Conservation (phyloP, 1,140 invertebrate species). For the Sinella curviseta region DNA sequence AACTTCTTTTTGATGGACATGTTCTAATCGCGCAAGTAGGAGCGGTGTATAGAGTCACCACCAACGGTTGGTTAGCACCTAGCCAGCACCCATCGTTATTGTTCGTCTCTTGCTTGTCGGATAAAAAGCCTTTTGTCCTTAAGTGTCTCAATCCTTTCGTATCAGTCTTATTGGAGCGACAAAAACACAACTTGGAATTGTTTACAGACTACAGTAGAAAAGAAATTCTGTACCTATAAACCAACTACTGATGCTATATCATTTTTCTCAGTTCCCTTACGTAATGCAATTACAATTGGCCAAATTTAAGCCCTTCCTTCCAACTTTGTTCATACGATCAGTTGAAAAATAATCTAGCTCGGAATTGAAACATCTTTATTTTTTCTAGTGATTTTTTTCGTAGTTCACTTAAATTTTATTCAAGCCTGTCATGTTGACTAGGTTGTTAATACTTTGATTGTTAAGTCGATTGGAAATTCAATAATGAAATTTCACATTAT, state of each 20-base stretch:
- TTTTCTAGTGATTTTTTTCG: not conserved
- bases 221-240: no score
- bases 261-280: no score
- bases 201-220: not conserved
- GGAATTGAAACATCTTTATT: not conserved
- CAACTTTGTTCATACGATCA: no score
- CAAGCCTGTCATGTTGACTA: slow-evolving; percentile 1
- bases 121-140: slow-evolving; percentile 6
- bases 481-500: not conserved
- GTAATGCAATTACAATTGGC: no score
- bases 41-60: not conserved
- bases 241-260: no score
- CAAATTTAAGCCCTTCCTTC: no score
- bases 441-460: slow-evolving; percentile 22
- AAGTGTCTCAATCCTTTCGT: slow-evolving; percentile 16
- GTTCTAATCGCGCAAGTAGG: not conserved
- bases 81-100: not conserved
- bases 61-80: slow-evolving; percentile 17
- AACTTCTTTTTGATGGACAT: slow-evolving; percentile 1
- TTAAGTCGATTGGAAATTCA: slow-evolving; percentile 17
- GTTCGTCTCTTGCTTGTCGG: not conserved
- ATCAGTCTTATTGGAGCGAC: not conserved
- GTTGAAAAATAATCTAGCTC: no score
- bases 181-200: not conserved
- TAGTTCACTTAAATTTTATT: not conserved